A percentile compares a stretch with the other conserved stretches of the same genome.
These are phyloP conservation scores for Crossaster papposus DNA, from an alignment of 53 echinoderm and acorn worm genomes.

Conservation along the genomic window DNA sequence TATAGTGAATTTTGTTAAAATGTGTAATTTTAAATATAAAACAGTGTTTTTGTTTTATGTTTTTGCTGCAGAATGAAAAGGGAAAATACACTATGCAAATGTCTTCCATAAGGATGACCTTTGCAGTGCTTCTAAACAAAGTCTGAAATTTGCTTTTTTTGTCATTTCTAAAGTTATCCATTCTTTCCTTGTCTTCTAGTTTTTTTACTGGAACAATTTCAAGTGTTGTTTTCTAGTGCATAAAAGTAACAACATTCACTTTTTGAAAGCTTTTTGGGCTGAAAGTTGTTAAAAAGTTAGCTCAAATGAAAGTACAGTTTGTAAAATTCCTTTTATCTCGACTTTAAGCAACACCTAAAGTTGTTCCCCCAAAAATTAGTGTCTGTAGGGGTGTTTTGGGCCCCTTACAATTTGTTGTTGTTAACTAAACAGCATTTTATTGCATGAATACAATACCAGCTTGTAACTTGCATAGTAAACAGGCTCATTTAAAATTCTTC, in stretches of 20 bases:
- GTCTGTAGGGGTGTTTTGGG: conserved; percentile 9
- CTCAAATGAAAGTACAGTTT: too few species aligned
- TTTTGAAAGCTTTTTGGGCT: not conserved
- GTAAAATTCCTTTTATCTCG: too few species aligned
- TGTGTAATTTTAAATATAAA: conserved; percentile 42
- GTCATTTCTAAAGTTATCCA: conserved; percentile 28
- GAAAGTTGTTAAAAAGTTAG: too few species aligned
- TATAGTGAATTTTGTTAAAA: conserved; percentile 9
- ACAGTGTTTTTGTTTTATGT: not conserved
- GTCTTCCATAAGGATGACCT: conserved; percentile 52
- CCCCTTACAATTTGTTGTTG: not conserved
- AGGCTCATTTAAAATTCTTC: not conserved
- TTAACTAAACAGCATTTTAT: not conserved
- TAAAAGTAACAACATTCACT: not conserved
- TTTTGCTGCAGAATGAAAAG: conserved; percentile 50
- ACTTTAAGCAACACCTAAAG: not conserved
- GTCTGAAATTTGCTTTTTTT: conserved; percentile 40
- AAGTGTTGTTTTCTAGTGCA: not conserved
- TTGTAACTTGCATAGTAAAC: conserved; percentile 51
- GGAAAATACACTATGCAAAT: conserved; percentile 55
- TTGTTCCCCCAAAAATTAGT: not conserved
- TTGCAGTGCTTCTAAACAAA: conserved; percentile 59
- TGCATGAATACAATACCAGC: conserved; percentile 51
- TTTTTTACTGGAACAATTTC: not conserved
- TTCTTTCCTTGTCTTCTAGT: not conserved